Base-by-base conservation (phyloP, 2,113 vertebrate species). In the Natator depressus region DNA sequence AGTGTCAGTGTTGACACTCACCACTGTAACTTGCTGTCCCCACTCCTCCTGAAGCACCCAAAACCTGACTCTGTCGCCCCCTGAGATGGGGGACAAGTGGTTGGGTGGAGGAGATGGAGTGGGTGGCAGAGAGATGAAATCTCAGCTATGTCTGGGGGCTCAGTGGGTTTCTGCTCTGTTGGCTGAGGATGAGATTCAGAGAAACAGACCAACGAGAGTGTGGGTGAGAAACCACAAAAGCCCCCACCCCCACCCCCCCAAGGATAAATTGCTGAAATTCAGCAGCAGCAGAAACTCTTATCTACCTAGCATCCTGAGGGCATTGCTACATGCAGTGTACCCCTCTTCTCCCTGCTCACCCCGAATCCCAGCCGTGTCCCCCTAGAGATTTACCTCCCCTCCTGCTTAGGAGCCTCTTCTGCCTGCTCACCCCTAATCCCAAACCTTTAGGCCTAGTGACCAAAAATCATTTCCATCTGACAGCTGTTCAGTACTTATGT, bases 221-320 rank as follows among this genome's bases (percentile, higher is more conserved):
- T 97, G 88, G 97, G 97, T 97, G 97, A 85, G 35, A 97, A 98
- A 95, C 97, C 97, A 97, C 97, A 97, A 96, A 92, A 96, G 93
- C 93, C 96, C 96, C 94, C 96, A 5, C 42, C 42, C 42, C 42
- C 42, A 42, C 42, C 42, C 42, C 42, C 42, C 42, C 93, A 86
- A 96, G 80, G 95, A 93, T 94, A 97, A 97, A 94, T 92, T 94
- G 92, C 94, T 96, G 95, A 97, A 96, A 96, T 96, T 96, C 91
- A 76, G 82, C 17, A 84, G 85, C 0, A 0, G 11, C 47, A 29
- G n/a, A 82, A 38, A 55, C 83, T 27, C 22, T 85, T n/a, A 49
- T 54, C 49, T 97, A 81, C 76, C 59, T 29, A 47, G 27, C 55
- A 53, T n/a, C 38, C 59, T 20, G 89, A 69, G 29, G 49, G 46